Conservation (phyloP, 2,888 invertebrate genomes). For the Trichopoda pennipes region DNA sequence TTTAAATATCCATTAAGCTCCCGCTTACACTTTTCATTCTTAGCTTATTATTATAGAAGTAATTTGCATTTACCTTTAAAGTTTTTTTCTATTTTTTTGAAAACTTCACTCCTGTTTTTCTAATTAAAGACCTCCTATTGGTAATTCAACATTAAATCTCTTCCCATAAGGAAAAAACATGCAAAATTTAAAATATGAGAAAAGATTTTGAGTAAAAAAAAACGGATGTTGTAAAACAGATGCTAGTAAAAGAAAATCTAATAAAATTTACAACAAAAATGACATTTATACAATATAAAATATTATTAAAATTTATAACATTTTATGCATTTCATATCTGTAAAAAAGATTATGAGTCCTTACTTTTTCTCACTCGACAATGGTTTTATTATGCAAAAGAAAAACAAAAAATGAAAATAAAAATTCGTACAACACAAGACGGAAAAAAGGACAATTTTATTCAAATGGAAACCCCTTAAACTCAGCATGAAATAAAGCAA, state of each 20-base stretch:
- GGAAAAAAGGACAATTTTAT: constrained; percentile 49
- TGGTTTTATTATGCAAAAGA: constrained; percentile 30
- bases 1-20: too few species aligned
- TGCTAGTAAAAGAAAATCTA: constrained; percentile 12
- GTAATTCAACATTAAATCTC: constrained; percentile 30
- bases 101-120: not conserved
- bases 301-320: constrained; percentile 44
- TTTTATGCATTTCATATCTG: not conserved
- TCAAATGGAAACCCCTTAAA: constrained; percentile 56
- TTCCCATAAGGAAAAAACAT: constrained; percentile 1
- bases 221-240: not conserved
- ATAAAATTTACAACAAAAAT: constrained; percentile 28
- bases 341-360: constrained; percentile 16
- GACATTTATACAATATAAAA: constrained; percentile 23
- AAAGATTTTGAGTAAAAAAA: not conserved
- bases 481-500: constrained; percentile 62
- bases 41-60: too few species aligned
- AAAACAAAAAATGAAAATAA: not conserved
- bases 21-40: too few species aligned
- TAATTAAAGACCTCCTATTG: constrained; percentile 50
- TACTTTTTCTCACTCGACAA: constrained; percentile 20
- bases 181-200: constrained; percentile 18
- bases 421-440: constrained; percentile 3
- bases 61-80: too few species aligned
- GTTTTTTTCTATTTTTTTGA: too few species aligned